A percentile compares a stretch with the other conserved stretches of the same genome.
These are phyloP conservation scores for Hyles vespertilio DNA, from an alignment of 1,140 invertebrate genomes.

Conservation along the genomic window DNA sequence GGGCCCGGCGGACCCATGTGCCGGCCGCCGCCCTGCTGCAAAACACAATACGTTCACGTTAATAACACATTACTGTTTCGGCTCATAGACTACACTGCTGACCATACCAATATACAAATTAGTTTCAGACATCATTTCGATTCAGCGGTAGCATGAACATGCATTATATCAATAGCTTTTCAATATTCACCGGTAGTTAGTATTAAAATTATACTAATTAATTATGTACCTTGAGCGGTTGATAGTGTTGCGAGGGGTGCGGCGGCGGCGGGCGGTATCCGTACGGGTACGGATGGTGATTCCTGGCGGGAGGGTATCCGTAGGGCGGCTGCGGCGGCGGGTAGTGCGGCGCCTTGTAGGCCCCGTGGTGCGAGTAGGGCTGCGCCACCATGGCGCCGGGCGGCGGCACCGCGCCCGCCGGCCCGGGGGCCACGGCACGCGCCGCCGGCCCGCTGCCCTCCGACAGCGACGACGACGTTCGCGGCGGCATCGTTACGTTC, in stretches of 20 bases:
- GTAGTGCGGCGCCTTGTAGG: constrained; percentile 67
- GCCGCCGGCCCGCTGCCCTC: constrained; percentile 85
- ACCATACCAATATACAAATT: no score
- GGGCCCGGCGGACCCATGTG: constrained; percentile 65
- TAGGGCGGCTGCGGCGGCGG: constrained; percentile 56
- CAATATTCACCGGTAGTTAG: no score
- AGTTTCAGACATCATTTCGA: no score
- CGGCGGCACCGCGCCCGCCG: constrained; percentile 39
- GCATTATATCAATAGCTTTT: no score
- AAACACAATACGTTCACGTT: constrained; percentile 6
- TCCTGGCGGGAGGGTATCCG: constrained; percentile 56
- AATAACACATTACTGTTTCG: no score
- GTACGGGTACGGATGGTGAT: constrained; percentile 60
- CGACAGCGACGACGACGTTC: constrained; percentile 92
- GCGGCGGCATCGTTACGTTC: constrained; percentile 93
- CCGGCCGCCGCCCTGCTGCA: constrained; percentile 36
- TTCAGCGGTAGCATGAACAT: no score
- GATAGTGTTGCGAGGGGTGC: constrained; percentile 60
- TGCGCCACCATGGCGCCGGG: constrained; percentile 70
- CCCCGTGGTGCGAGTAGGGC: constrained; percentile 75
- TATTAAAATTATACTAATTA: no score
- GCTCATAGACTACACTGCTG: no score
- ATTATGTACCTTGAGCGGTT: constrained; percentile 45
- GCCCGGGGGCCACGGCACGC: constrained; percentile 84
- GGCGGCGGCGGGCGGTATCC: constrained; percentile 60